These are phyloP conservation scores for Montipora cactus DNA, from an alignment of 64 coral and sea anemone species.

Conservation along the genomic window DNA sequence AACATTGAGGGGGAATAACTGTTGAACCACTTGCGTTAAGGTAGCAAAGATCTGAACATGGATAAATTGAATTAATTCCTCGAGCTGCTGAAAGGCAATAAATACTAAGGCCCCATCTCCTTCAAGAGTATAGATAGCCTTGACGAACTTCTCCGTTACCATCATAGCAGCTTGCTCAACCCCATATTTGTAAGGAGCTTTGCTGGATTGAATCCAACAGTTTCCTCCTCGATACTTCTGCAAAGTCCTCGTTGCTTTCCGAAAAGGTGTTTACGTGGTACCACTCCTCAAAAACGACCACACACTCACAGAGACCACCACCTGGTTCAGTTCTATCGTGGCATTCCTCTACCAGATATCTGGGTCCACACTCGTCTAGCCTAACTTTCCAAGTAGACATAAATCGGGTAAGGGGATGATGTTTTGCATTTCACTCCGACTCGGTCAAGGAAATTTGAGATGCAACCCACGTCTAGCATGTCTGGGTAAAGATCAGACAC, in stretches of 20 bases:
- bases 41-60: background rate
- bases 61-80: background rate
- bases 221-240: background rate
- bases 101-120: background rate
- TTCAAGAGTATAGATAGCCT: background rate
- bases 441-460: background rate
- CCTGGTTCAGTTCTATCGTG: constrained; percentile 11
- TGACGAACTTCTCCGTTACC: background rate
- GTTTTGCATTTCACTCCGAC: background rate
- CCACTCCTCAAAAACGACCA: constrained; percentile 12
- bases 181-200: background rate
- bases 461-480: background rate
- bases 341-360: background rate
- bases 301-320: constrained; percentile 6
- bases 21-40: background rate
- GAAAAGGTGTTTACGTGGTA: background rate
- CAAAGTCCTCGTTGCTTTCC: background rate
- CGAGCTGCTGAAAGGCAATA: background rate
- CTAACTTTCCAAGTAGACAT: background rate
- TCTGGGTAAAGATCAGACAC: background rate
- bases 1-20: background rate
- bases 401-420: background rate
- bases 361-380: background rate
- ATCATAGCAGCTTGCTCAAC: background rate
- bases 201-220: background rate